Base-by-base conservation (phyloP, 2,888 invertebrate species). In the Cosmorhoe ocellata region DNA sequence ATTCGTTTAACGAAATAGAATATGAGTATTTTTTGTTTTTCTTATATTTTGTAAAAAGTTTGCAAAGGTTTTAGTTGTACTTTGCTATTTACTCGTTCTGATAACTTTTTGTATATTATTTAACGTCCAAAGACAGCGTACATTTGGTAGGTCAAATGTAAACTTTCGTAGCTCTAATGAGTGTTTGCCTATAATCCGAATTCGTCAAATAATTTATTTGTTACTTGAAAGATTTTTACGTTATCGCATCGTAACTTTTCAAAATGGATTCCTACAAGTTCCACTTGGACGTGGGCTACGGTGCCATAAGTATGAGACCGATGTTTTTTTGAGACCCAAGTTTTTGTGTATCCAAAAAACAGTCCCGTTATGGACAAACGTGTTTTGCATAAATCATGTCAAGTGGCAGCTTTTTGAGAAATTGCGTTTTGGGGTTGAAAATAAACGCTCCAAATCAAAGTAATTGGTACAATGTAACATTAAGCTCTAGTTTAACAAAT, bases 311-410 rank as follows among this genome's bases (percentile, higher is more conserved):
- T n/a, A n/a, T n/a, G 65, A 68, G 59, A 58, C 64, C 62, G 61
- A 66, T 69, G 62, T 57, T 52, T 53, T 59, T 63, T 68, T 65
- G 41, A 31, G 43, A 41, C 49, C 33, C 44, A 30, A 51, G 66
- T 74, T 74, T 63, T 63, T 60, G 48, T 36, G 51, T 40, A 48
- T 50, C 46, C 64, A 66, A 63, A 81, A 78, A 75, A 67, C 42
- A 62, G 56, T 76, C 79, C 86, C 84, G 86, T 85, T 85, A 84
- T 75, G 79, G 77, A 74, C 74, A 76, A 64, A 69, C 78, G 71
- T 71, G 74, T 67, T 75, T 78, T 81, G 84, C 84, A 82, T 87
- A 85, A 85, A 84, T 88, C 87, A 86, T 81, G 63, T 82, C 74
- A 63, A 85, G 85, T 79, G 78, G 75, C 54, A 54, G 66, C 58